Evolutionary conservation across 2,888 invertebrate species (phyloP).

Genomic region (Lepas anatifera): DNA sequence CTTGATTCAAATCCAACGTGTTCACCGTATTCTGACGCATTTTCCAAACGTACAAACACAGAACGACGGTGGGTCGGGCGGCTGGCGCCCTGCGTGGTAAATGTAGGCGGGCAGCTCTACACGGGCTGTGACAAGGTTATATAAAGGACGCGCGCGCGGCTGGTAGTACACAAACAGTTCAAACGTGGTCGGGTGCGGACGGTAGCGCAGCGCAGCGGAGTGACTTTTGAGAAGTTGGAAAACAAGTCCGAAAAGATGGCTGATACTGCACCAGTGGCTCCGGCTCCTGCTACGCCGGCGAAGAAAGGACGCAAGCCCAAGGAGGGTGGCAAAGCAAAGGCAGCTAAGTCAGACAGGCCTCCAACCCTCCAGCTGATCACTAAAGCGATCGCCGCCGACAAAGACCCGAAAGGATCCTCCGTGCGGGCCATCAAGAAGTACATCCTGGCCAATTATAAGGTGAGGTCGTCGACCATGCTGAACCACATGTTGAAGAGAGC

Average conservation of each 20-base stretch:
- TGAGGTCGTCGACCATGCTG: not conserved
- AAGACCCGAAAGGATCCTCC: conserved; percentile 36
- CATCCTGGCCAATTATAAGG: conserved; percentile 28
- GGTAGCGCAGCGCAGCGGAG: not conserved
- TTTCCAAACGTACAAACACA: not conserved
- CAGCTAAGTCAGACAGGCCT: not conserved
- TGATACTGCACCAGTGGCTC: no score
- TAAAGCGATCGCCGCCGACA: conserved; percentile 32
- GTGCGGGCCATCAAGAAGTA: conserved; percentile 37
- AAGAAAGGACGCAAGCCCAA: conserved; percentile 5
- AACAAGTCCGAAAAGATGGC: not conserved
- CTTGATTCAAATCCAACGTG: not conserved
- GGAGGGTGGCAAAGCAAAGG: not conserved
- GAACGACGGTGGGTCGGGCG: not conserved
- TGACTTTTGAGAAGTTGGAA: not conserved
- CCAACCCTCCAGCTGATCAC: conserved; percentile 31
- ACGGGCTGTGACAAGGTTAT: not conserved
- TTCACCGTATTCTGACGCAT: not conserved
- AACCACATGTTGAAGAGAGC: conserved; percentile 29
- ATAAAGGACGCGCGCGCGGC: not conserved
- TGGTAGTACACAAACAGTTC: not conserved
- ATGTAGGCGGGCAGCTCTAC: no score
- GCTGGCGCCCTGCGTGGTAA: not conserved
- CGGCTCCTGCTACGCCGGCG: not conserved
- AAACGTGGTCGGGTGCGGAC: not conserved